A percentile compares a stretch with the other conserved stretches of the same genome.
Conservation (phyloP, 2,113 vertebrate species). For the Coryphaenoides rupestris region DNA sequence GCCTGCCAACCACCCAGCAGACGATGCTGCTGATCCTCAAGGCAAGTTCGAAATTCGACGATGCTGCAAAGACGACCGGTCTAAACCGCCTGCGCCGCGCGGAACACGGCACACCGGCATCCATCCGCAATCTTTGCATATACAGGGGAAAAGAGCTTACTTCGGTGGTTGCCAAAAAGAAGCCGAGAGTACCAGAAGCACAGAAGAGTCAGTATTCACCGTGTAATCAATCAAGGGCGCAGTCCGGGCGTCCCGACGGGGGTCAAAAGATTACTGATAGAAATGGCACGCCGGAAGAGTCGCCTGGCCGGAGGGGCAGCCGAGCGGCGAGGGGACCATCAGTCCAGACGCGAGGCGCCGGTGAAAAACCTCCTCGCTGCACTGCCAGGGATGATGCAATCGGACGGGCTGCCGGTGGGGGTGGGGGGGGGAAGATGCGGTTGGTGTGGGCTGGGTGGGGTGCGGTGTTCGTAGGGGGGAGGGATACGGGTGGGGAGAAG, state of each 20-base stretch:
- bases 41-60: too few species aligned
- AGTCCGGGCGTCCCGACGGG: conserved; percentile 9
- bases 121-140: too few species aligned
- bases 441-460: too few species aligned
- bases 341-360: conserved; percentile 27
- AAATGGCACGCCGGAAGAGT: background rate
- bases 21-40: background rate
- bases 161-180: conserved; percentile 6
- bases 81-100: background rate
- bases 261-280: conserved; percentile 38
- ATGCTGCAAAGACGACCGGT: too few species aligned
- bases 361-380: conserved; percentile 24
- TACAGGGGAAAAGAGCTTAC: conserved; percentile 16
- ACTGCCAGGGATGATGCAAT: conserved; percentile 42
- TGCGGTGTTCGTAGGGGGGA: too few species aligned
- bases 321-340: conserved; percentile 36
- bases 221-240: conserved; percentile 15
- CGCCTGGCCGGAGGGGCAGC: too few species aligned
- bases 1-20: background rate
- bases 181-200: conserved; percentile 28
- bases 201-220: too few species aligned
- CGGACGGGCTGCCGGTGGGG: too few species aligned
- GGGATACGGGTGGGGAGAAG: too few species aligned
- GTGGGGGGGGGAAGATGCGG: too few species aligned
- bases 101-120: conserved; percentile 25